These are phyloP conservation scores for Athene noctua DNA, from an alignment of 2,113 vertebrate species.

Conservation along the genomic window DNA sequence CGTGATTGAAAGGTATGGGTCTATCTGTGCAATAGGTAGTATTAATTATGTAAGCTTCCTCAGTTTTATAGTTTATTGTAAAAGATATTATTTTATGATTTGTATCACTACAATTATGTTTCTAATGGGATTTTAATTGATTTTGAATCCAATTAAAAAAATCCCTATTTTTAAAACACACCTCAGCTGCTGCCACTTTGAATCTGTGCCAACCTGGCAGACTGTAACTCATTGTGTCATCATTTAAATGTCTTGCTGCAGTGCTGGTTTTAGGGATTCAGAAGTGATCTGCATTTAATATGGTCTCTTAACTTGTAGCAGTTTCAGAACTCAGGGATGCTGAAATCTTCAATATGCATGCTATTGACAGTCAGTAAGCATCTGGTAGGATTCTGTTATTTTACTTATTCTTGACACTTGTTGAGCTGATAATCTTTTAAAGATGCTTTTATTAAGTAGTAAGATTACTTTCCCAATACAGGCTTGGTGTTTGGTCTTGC, in stretches of 20 bases:
- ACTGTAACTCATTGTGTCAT: conserved; percentile 47
- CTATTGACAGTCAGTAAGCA: neutral
- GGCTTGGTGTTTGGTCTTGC: neutral
- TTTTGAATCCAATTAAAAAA: conserved; percentile 73
- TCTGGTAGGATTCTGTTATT: neutral
- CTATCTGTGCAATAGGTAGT: neutral
- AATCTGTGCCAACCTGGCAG: conserved; percentile 51
- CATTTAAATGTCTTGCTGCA: conserved; percentile 46
- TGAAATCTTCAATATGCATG: neutral
- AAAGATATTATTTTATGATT: conserved; percentile 73
- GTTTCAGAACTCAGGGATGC: neutral
- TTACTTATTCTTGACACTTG: neutral
- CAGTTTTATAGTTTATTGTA: conserved; percentile 68
- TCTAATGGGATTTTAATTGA: conserved; percentile 78
- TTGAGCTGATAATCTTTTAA: neutral
- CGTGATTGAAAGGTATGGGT: neutral
- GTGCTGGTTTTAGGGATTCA: conserved; percentile 30
- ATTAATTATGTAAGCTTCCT: conserved; percentile 64
- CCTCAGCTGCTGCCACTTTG: conserved; percentile 61
- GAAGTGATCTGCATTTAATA: conserved; percentile 53
- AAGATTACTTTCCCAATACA: neutral
- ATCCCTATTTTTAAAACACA: conserved; percentile 71
- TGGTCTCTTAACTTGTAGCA: neutral
- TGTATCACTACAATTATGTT: conserved; percentile 72
- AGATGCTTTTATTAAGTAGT: neutral